These are phyloP conservation scores for Gymnobelideus leadbeateri DNA, from an alignment of 2,113 vertebrate genomes.

Conservation along the genomic window DNA sequence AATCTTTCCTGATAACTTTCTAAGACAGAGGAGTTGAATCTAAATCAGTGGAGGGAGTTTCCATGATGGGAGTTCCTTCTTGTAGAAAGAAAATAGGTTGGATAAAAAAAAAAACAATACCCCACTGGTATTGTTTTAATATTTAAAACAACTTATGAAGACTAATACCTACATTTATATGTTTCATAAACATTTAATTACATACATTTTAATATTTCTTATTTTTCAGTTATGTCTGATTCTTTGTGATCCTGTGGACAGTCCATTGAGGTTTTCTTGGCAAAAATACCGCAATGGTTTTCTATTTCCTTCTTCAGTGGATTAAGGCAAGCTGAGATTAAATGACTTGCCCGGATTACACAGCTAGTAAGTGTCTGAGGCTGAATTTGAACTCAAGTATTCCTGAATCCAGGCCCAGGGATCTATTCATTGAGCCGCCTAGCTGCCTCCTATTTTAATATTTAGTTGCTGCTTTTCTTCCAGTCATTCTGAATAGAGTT, in stretches of 20 bases:
- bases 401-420: neutral
- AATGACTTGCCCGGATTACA: neutral
- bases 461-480: neutral
- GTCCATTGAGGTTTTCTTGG: neutral
- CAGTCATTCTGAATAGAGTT: neutral
- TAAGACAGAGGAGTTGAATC: neutral
- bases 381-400: neutral
- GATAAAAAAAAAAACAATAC: neutral
- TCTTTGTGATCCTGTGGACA: neutral
- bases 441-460: neutral
- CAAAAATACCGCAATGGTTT: neutral
- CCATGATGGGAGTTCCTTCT: neutral
- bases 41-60: neutral
- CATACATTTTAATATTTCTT: neutral
- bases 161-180: neutral
- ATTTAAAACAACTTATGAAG: neutral
- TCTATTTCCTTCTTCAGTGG: neutral
- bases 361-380: neutral
- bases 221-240: neutral
- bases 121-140: neutral
- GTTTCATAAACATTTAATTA: neutral
- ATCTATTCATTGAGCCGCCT: neutral
- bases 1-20: neutral
- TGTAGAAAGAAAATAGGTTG: neutral
- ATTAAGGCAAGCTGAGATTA: neutral